A percentile compares a stretch with the other conserved stretches of the same genome.
Conservation (phyloP, 2,888 invertebrate species). For the Scaptomyza tumidula region DNA sequence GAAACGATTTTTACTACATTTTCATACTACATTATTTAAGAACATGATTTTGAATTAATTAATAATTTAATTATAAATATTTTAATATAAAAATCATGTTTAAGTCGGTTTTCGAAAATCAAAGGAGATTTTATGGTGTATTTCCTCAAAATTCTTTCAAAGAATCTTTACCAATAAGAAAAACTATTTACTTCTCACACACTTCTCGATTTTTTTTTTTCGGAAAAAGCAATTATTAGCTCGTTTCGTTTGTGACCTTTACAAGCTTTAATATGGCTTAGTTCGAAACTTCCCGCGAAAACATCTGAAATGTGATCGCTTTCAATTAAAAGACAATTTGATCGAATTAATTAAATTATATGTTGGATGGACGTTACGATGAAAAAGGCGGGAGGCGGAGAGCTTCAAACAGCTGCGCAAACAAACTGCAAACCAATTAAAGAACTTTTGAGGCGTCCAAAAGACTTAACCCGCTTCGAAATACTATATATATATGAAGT, state of each 20-base stretch:
- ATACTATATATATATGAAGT: not conserved
- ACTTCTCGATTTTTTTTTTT: not conserved
- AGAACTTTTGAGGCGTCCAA: slow-evolving; percentile 42
- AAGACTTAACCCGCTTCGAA: slow-evolving; percentile 20
- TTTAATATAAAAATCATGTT: too few species aligned
- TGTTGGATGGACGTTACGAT: slow-evolving; percentile 32
- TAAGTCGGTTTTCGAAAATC: too few species aligned
- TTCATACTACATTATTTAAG: too few species aligned
- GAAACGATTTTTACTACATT: not conserved
- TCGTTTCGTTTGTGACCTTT: slow-evolving; percentile 41
- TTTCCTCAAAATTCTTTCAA: too few species aligned
- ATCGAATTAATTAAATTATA: slow-evolving; percentile 78
- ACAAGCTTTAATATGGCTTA: slow-evolving; percentile 11
- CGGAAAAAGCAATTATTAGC: not conserved
- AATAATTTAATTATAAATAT: too few species aligned
- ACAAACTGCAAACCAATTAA: slow-evolving; percentile 76
- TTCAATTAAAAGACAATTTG: slow-evolving; percentile 79
- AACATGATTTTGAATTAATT: too few species aligned
- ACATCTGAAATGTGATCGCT: slow-evolving; percentile 57
- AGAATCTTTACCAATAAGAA: too few species aligned
- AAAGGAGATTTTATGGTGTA: too few species aligned
- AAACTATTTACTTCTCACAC: too few species aligned
- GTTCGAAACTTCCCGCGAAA: slow-evolving; percentile 35
- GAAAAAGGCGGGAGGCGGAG: slow-evolving; percentile 22
- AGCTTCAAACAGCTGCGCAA: slow-evolving; percentile 73